These are phyloP conservation scores for Pecten maximus DNA, from an alignment of 2,888 invertebrate species.

Conservation along the genomic window DNA sequence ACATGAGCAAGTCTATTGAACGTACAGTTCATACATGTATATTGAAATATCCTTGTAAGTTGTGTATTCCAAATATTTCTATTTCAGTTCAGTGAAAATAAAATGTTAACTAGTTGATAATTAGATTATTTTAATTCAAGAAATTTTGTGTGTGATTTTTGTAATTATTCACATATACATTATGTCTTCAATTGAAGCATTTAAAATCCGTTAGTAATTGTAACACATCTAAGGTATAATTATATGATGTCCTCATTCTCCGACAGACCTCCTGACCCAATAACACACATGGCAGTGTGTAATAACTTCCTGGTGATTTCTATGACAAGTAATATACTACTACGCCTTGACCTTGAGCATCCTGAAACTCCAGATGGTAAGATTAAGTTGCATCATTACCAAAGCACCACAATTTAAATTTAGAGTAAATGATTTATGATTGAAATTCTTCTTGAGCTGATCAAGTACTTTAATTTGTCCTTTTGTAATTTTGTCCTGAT, in stretches of 20 bases:
- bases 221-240: neutral
- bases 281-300: slow-evolving; percentile 91
- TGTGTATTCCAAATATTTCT: too few relatives aligned
- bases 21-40: too few relatives aligned
- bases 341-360: slow-evolving; percentile 91
- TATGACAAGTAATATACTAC: slow-evolving; percentile 91
- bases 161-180: too few relatives aligned
- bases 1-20: too few relatives aligned
- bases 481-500: too few relatives aligned
- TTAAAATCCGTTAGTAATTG: neutral
- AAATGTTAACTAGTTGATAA: too few relatives aligned
- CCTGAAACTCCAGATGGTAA: slow-evolving; percentile 90
- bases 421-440: neutral
- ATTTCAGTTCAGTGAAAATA: too few relatives aligned
- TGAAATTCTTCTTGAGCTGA: too few relatives aligned
- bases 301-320: slow-evolving; percentile 92
- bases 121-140: neutral
- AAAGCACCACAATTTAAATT: too few relatives aligned
- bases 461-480: too few relatives aligned
- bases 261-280: slow-evolving; percentile 88
- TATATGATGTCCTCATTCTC: neutral
- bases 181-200: neutral
- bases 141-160: neutral
- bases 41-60: too few relatives aligned
- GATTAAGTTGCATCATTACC: slow-evolving; percentile 38